Evolutionary conservation across 1,140 invertebrate species (phyloP), one percentile per base, ranked within the genome.

Genomic region (Meloidogyne chitwoodi): DNA sequence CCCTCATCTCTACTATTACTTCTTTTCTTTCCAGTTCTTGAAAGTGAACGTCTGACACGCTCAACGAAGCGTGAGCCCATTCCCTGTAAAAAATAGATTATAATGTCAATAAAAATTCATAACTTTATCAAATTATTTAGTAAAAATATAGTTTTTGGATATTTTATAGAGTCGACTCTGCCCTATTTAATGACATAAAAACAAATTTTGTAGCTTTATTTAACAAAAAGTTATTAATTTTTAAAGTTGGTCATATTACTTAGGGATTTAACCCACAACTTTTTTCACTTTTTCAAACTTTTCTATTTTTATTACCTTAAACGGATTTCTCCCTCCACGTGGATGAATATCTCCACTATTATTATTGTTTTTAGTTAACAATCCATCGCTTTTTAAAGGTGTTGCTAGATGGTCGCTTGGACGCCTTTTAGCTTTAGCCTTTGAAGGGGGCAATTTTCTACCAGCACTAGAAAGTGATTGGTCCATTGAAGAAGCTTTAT

Each of bases 11-110:
- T 70, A 16, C 67, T 67, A n/a, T 44, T 16, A 26, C 63, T 67
- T 38, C 78, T 66, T 19, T 76, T 79, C n/a, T 56, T 56, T 56
- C 48, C 48, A 6, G 78, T 78, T 16, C 83, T 19, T 5, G 80
- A 83, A 4, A 85, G 68, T 73, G 85, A 87, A 27, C 84, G 71
- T 14, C 84, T 69, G 24, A 85, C 84, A 44, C 84, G 74, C 19
- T 85, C 84, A 12, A 85, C 84, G 14, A 85, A 38, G 14, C 80
- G 79, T n/a, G 83, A 77, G 26, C 86, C 86, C 83, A 85, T 87
- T 38, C 80, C 81, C 48, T 56, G 0, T 56, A 56, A 48, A 48
- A 56, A n/a, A 56, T 8, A 22, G 12, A 14, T 16, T 44, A 1
- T 16, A 16, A 19, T 44, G 0, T 44, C 2, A 44, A 16, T 44